Percentiles rank a stretch among this genome's conserved stretches.
phyloP scores from a whole-genome alignment of 2,797 vertebrate genomes.

The Acanthornis magna region DNA sequence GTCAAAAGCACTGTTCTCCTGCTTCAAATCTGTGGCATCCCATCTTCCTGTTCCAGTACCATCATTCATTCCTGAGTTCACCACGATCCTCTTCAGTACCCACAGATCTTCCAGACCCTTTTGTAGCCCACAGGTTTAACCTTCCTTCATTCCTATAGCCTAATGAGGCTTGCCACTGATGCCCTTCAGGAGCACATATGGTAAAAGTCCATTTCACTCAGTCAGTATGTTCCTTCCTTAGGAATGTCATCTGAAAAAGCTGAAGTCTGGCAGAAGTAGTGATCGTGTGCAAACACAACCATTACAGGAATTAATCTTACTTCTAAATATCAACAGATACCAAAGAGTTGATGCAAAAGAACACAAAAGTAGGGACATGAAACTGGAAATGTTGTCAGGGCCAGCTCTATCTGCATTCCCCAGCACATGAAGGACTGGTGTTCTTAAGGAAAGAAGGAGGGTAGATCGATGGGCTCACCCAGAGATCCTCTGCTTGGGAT shows the following conservation, averaged over 20 bases:
- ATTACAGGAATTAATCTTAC: background rate
- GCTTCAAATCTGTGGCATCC: background rate
- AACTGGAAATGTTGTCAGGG: background rate
- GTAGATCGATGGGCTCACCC: accelerated
- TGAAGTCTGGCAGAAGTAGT: background rate
- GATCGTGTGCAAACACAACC: background rate
- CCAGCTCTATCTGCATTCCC: background rate
- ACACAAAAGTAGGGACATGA: background rate
- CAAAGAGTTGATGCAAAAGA: background rate
- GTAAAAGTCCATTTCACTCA: background rate
- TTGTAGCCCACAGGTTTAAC: background rate
- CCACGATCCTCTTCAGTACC: background rate
- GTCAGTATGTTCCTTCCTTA: background rate
- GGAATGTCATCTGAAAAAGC: background rate
- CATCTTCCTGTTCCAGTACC: background rate
- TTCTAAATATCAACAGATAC: background rate
- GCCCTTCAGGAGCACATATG: accelerated
- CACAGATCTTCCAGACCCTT: background rate
- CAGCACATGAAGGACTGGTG: accelerated
- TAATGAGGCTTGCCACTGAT: background rate
- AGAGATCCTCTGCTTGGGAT: background rate
- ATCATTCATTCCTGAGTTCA: background rate
- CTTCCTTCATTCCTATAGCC: background rate
- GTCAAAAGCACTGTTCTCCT: background rate
- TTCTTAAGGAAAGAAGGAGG: background rate